Evolutionary conservation across 2,888 invertebrate genomes (phyloP).

Genomic region (Blera fallax): DNA sequence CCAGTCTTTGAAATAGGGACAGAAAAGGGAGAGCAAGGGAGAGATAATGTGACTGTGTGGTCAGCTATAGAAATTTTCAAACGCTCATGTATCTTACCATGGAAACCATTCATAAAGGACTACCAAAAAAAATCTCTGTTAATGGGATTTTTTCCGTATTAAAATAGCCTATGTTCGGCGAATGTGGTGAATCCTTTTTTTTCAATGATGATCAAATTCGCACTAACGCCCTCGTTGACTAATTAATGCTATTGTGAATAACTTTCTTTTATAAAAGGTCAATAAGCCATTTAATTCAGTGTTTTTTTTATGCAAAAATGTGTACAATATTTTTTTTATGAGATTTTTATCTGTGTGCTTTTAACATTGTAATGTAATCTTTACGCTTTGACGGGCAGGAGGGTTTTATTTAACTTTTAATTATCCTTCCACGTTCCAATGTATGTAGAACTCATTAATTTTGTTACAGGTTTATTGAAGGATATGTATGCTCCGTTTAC

Average conservation of each 20-base stretch:
- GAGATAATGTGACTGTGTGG: neutral
- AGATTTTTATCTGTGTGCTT: neutral
- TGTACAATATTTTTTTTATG: neutral
- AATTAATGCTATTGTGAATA: constrained; percentile 17
- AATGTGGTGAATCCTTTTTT: neutral
- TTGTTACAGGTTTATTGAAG: no score
- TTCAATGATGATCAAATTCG: constrained; percentile 24
- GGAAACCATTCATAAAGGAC: constrained; percentile 9
- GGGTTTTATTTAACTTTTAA: neutral
- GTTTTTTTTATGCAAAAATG: neutral
- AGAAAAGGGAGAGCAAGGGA: neutral
- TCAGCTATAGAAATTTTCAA: constrained; percentile 30
- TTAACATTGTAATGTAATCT: neutral
- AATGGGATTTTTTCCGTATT: constrained; percentile 17
- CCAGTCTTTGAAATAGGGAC: neutral
- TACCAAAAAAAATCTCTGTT: constrained; percentile 13
- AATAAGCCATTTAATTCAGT: neutral
- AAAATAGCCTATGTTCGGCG: neutral
- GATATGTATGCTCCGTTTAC: no score
- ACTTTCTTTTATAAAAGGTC: neutral
- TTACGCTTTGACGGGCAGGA: neutral
- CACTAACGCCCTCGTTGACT: constrained; percentile 4
- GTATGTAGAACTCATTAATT: no score
- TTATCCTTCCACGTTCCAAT: neutral
- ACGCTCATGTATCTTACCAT: constrained; percentile 13